These are phyloP conservation scores for Leptopterna dolabrata DNA, from an alignment of 2,888 invertebrate genomes.

Conservation along the genomic window DNA sequence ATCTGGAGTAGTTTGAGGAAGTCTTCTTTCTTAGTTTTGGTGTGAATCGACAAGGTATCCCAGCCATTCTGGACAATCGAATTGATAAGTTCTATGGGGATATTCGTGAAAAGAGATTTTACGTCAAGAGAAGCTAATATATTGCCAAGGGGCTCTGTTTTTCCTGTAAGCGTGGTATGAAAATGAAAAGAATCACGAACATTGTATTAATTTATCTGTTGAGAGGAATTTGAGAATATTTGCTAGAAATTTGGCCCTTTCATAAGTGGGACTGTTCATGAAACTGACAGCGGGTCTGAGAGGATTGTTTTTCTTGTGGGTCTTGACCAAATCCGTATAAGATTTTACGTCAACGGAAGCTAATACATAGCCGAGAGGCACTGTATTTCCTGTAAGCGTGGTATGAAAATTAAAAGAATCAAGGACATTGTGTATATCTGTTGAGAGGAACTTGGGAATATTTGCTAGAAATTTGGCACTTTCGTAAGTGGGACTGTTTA, in stretches of 20 bases:
- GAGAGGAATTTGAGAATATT: too few species aligned
- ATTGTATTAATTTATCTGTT: too few species aligned
- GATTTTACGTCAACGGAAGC: background rate
- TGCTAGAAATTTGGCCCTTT: background rate
- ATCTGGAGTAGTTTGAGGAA: background rate
- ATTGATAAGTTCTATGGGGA: too few species aligned
- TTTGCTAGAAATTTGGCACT: background rate
- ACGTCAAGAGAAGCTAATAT: too few species aligned
- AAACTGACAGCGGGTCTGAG: background rate
- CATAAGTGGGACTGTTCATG: slow-evolving; percentile 1
- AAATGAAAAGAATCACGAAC: background rate
- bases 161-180: too few species aligned
- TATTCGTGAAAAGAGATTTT: too few species aligned
- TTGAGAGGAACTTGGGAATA: background rate
- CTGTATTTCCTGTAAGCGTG: background rate
- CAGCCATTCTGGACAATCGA: background rate
- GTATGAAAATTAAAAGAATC: background rate
- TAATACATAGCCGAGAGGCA: background rate
- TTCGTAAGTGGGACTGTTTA: slow-evolving; percentile 11
- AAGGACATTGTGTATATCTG: background rate
- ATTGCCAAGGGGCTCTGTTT: too few species aligned
- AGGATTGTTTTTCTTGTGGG: background rate
- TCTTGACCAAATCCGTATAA: background rate
- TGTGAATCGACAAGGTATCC: background rate
- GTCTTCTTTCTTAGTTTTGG: background rate